Conservation (phyloP, 1,140 invertebrate genomes). For the Euura saliciscinereae region DNA sequence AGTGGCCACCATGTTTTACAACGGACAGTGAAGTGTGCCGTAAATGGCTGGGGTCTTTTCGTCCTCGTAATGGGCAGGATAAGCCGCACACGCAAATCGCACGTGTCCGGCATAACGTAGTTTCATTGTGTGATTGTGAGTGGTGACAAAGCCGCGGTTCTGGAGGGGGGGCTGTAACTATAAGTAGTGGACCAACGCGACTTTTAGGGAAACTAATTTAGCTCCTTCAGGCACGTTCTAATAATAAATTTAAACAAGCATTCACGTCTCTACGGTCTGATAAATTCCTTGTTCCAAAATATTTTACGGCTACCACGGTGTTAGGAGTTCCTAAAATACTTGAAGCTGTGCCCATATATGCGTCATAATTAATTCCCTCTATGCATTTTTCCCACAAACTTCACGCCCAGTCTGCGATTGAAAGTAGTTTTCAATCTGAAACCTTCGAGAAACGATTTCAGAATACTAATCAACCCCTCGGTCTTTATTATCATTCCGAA, state of each 20-base stretch:
- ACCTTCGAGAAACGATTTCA: no score
- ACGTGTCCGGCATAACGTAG: not conserved
- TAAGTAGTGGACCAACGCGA: constrained; percentile 3
- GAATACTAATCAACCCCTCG: not conserved
- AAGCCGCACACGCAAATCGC: not conserved
- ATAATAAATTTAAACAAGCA: constrained; percentile 2
- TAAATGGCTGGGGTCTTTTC: no score
- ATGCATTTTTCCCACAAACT: no score
- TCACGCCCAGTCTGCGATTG: no score
- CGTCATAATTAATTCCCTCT: no score
- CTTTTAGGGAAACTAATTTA: constrained; percentile 1
- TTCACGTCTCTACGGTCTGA: not conserved
- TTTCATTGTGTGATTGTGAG: not conserved
- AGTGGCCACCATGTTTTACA: no score
- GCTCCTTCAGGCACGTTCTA: not conserved
- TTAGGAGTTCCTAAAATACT: no score
- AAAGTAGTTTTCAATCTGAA: no score
- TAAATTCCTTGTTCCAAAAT: no score
- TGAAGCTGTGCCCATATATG: no score
- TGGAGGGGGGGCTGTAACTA: not conserved
- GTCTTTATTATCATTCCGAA: not conserved
- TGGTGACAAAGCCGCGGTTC: not conserved
- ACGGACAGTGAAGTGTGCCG: no score
- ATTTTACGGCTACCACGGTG: no score
- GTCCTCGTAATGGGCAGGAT: not conserved